phyloP scores from a whole-genome alignment of 92 coral and sea anemone species.

The Micromussa lordhowensis region DNA sequence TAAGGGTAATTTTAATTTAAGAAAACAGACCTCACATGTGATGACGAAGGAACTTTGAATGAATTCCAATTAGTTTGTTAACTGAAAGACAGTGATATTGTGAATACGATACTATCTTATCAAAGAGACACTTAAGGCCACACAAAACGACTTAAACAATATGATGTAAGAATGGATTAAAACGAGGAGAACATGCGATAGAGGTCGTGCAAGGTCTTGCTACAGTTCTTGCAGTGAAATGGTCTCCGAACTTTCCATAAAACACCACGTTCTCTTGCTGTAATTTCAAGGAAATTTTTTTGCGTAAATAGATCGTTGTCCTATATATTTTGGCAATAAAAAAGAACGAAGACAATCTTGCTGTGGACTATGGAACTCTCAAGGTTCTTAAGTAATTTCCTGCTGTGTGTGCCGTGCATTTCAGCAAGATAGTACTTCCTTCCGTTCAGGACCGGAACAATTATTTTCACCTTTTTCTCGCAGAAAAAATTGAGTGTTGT shows the following conservation, averaged over 20 bases:
- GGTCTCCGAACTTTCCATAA: background rate
- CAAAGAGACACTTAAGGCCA: background rate
- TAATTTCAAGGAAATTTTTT: background rate
- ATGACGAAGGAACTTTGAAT: background rate
- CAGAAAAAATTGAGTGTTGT: background rate
- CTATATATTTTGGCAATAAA: background rate
- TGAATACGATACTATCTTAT: background rate
- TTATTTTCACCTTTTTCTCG: background rate
- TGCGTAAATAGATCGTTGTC: background rate
- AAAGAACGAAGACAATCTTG: background rate
- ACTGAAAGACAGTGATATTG: background rate
- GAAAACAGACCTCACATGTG: too few relatives aligned
- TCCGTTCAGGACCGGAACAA: background rate
- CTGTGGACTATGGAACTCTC: background rate
- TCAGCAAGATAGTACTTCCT: background rate
- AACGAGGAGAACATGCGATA: background rate
- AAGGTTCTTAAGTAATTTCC: background rate
- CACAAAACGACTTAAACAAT: slow-evolving; percentile 9
- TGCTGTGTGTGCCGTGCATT: background rate
- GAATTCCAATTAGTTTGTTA: background rate
- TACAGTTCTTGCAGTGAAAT: background rate
- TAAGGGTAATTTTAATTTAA: too few relatives aligned
- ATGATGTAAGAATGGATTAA: background rate
- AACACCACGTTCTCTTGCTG: background rate
- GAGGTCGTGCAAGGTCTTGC: background rate